Percentiles rank a stretch among this genome's conserved stretches.
Evolutionary conservation across 1,140 invertebrate species (phyloP).

Genomic region (Cherax quadricarinatus): DNA sequence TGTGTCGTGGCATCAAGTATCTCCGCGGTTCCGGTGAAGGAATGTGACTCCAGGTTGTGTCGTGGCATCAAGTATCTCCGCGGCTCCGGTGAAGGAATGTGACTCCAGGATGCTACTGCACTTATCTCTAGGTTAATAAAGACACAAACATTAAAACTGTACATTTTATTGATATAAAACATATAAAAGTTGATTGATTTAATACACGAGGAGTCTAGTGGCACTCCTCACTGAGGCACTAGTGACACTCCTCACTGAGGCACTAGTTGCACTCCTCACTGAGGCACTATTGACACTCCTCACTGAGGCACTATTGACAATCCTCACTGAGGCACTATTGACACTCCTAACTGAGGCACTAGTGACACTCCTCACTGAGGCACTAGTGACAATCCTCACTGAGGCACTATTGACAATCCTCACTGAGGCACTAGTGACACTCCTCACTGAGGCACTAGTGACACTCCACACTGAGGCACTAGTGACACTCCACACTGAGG

Average conservation of each 20-base stretch:
- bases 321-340: background rate
- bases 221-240: background rate
- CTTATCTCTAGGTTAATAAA: background rate
- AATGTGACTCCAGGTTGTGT: too few relatives aligned
- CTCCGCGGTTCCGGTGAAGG: too few relatives aligned
- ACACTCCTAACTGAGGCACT: background rate
- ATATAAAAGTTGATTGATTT: background rate
- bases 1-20: too few relatives aligned
- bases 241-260: background rate
- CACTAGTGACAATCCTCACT: background rate
- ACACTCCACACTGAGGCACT: background rate
- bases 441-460: background rate
- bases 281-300: background rate
- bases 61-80: too few relatives aligned
- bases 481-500: background rate
- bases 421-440: background rate
- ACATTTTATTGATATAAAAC: constrained; percentile 12
- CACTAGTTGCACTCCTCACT: background rate
- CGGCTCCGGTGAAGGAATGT: too few relatives aligned
- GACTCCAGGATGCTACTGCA: too few relatives aligned
- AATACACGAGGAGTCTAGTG: background rate
- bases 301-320: background rate
- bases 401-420: background rate
- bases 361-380: background rate
- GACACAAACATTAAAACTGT: background rate